Evolutionary conservation across 2,113 vertebrate genomes (phyloP), one percentile per base, ranked within the genome.

Genomic region (Anoplopoma fimbria): DNA sequence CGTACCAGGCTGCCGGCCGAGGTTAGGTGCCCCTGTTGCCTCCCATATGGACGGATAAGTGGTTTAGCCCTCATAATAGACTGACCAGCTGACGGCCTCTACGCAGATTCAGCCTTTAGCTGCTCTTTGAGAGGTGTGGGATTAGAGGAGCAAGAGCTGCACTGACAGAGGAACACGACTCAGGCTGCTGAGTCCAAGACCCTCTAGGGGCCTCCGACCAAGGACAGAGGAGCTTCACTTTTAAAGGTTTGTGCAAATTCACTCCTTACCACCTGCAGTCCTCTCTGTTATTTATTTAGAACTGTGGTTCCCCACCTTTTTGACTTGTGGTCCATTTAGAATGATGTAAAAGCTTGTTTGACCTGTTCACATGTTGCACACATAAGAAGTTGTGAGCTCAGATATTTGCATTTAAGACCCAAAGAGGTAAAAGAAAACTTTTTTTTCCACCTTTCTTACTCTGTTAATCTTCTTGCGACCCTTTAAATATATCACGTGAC

Each of bases 41-140:
- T 83, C 76, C 90, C 88, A 90, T 92, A 88, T 93, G 92, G 88
- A 79, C 69, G 42, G 87, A 87, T 94, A 93, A 93, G 91, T 89
- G 91, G 89, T 93, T 94, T 94, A 93, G 79, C 77, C 77, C 84
- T 82, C 42, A 17, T 77, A 61, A 74, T 79, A 77, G 78, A 64
- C 75, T 74, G 82, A 75, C 29, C 79, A 75, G 77, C 83, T 88
- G 82, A 75, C 74, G 0, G 67, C 73, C 36, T 55, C 60, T 53
- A 31, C 3, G 6, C 78, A 83, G 83, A 76, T 12, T 45, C 65
- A 25, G 69, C 67, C 34, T 60, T 87, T 81, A 87, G 79, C 81
- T 78, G 79, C 69, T 81, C 60, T 80, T 88, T 76, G 77, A 82
- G 77, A 81, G 69, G 82, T 82, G 69, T 58, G 63, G 77, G 87